These are phyloP conservation scores for Brachylomia viminalis DNA, from an alignment of 2,888 invertebrate species.

Conservation along the genomic window DNA sequence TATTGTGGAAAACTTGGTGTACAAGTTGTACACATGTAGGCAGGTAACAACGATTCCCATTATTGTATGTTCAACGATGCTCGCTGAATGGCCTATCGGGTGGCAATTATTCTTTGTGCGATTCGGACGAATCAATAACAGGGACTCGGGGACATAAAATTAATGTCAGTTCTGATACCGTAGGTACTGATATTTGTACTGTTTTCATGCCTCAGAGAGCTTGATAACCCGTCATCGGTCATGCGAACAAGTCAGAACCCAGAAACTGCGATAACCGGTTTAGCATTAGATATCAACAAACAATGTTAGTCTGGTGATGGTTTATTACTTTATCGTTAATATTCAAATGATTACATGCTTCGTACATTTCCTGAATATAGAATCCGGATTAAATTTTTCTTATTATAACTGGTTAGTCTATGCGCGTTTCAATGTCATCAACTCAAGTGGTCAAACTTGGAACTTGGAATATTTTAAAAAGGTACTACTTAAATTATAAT, in stretches of 20 bases:
- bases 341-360: no score
- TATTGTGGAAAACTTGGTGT: constrained; percentile 37
- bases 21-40: constrained; percentile 17
- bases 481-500: constrained; percentile 9
- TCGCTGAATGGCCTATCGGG: constrained; percentile 38
- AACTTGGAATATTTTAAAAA: neutral
- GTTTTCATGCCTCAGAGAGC: constrained; percentile 1
- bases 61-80: constrained; percentile 43
- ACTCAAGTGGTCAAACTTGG: constrained; percentile 8
- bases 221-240: constrained; percentile 39
- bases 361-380: neutral
- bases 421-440: constrained; percentile 37
- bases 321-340: neutral
- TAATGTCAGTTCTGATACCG: constrained; percentile 4
- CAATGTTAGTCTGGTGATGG: neutral
- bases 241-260: constrained; percentile 21
- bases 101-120: constrained; percentile 46
- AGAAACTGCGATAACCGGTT: constrained; percentile 45
- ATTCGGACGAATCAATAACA: constrained; percentile 53
- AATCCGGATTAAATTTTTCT: neutral
- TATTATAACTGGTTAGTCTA: neutral
- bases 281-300: neutral
- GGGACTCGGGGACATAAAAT: constrained; percentile 1
- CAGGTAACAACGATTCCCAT: constrained; percentile 40
- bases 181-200: constrained; percentile 10